phyloP scores from a whole-genome alignment of 2,797 vertebrate genomes.

The Siniperca obscura region DNA sequence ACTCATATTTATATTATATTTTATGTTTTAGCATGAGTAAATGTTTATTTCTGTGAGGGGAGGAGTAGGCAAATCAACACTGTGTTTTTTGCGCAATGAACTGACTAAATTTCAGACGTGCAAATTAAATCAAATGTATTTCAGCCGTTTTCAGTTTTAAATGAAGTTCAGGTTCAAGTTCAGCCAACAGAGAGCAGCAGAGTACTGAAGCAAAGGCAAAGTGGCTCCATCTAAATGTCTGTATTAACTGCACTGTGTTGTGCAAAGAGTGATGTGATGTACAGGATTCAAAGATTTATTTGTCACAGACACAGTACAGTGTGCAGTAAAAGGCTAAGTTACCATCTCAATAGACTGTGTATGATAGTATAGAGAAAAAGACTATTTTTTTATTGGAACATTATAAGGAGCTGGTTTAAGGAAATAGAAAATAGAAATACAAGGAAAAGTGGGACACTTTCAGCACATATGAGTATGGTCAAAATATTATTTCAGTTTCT shows the following conservation, averaged over 20 bases:
- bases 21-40: neutral
- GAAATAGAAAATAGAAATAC: neutral
- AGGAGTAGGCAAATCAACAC: neutral
- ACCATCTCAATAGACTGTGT: neutral
- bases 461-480: neutral
- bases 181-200: constrained; percentile 46
- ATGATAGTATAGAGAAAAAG: neutral
- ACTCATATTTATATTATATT: neutral
- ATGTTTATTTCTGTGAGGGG: fast-evolving
- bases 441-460: neutral
- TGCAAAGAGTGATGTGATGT: neutral
- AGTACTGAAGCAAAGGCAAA: neutral
- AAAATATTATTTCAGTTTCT: neutral
- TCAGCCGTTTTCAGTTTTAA: neutral
- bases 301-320: neutral
- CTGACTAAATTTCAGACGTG: neutral
- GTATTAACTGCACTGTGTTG: neutral
- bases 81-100: neutral
- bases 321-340: neutral
- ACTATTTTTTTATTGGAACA: neutral
- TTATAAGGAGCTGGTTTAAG: neutral
- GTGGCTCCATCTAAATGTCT: too few relatives aligned
- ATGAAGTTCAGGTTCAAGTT: neutral
- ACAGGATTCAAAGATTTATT: neutral
- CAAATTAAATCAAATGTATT: neutral